Conservation (phyloP, 2,888 invertebrate genomes). For the Adelognathus sp. region DNA sequence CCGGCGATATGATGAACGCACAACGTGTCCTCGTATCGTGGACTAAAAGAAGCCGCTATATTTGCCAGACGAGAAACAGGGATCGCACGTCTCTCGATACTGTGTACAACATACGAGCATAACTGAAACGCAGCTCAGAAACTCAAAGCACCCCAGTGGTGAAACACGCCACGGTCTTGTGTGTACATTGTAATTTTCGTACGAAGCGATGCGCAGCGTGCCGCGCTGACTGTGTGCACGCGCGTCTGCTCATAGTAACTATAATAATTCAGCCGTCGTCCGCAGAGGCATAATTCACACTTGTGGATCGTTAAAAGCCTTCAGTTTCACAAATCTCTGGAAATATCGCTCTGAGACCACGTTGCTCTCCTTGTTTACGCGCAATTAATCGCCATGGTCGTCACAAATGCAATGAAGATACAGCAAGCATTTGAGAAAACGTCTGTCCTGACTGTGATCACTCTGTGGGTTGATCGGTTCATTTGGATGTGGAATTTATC, state of each 20-base stretch:
- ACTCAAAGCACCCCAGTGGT: conserved; percentile 7
- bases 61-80: conserved; percentile 11
- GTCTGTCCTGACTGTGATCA: conserved; percentile 12
- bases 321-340: neutral
- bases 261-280: conserved; percentile 38
- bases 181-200: conserved; percentile 33
- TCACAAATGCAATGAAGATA: neutral
- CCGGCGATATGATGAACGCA: conserved; percentile 23
- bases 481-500: neutral
- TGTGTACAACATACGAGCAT: neutral
- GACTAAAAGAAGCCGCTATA: conserved; percentile 23
- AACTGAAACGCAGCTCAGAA: neutral
- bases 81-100: conserved; percentile 27
- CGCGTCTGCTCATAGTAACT: conserved; percentile 24
- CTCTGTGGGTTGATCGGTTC: conserved; percentile 17
- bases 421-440: conserved; percentile 8
- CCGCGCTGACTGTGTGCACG: conserved; percentile 7
- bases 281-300: conserved; percentile 23
- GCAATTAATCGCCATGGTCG: conserved; percentile 11
- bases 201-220: conserved; percentile 2
- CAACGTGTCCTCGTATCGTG: conserved; percentile 13
- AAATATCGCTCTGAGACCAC: conserved; percentile 17
- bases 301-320: conserved; percentile 33
- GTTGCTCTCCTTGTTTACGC: conserved; percentile 17
- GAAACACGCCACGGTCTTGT: conserved; percentile 22